phyloP scores from a whole-genome alignment of 2,797 vertebrate species.

The Semotilus atromaculatus region DNA sequence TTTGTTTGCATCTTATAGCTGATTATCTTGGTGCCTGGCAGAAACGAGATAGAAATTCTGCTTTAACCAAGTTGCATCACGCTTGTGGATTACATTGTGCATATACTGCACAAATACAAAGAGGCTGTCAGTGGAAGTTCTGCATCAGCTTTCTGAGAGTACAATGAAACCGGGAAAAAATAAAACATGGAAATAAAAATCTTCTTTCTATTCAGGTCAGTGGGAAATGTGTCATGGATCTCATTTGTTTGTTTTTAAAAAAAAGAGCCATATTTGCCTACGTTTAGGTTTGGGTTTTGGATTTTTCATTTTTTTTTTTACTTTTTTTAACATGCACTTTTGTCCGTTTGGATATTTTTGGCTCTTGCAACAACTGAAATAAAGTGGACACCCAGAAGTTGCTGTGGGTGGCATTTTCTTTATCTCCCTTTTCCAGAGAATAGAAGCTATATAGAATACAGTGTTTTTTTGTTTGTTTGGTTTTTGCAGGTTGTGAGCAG shows the following conservation, averaged over 20 bases:
- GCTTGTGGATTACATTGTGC: slow-evolving; percentile 37
- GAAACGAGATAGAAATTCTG: slow-evolving; percentile 36
- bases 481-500: background rate
- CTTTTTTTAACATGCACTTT: slow-evolving; percentile 8
- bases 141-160: slow-evolving; percentile 48
- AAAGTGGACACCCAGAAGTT: slow-evolving; percentile 36
- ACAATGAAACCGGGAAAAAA: slow-evolving; percentile 39
- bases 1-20: slow-evolving; percentile 38
- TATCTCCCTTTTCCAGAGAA: slow-evolving; percentile 33
- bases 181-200: slow-evolving; percentile 35
- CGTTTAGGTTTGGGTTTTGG: background rate
- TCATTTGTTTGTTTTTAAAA: background rate
- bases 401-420: slow-evolving; percentile 33
- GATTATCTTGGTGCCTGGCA: slow-evolving; percentile 32
- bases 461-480: slow-evolving; percentile 13
- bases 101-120: slow-evolving; percentile 44
- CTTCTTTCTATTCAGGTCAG: slow-evolving; percentile 42
- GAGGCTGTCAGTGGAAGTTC: slow-evolving; percentile 42
- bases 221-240: slow-evolving; percentile 19
- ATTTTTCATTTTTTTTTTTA: background rate
- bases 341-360: slow-evolving; percentile 32
- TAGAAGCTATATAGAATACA: slow-evolving; percentile 10
- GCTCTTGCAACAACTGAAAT: slow-evolving; percentile 15
- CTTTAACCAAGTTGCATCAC: slow-evolving; percentile 23
- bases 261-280: background rate